Base-by-base conservation (phyloP, 23 tunicate genomes). In the Halocynthia aurantium region DNA sequence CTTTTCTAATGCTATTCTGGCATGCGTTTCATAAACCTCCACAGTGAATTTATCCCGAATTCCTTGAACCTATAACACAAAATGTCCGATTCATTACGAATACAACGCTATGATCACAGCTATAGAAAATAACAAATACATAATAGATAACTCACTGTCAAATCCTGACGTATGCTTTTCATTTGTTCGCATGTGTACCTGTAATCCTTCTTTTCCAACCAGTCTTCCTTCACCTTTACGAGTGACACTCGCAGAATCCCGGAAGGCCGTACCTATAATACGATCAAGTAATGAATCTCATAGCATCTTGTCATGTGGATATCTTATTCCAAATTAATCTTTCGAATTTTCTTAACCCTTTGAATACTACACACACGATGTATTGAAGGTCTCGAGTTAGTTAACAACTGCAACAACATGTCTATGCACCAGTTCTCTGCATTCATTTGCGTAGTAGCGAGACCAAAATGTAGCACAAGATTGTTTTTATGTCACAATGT, bases 11-110 rank as follows among this genome's bases (percentile, higher is more conserved):
- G 99, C 99, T 51, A 96, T 96, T 53, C 99, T 65, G 8, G 96
- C 99, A 76, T 96, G 99, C 8, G 99, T 96, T 61, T 96, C 99
- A 63, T 96, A 96, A 22, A 96, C 99, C 74, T 90, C 83, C 6
- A 96, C 99, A 4, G 96, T 90, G 83, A 96, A 96, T 6, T 82
- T 83, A 76, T 90, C 95, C 63, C 99, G 68, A 18, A 96, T 82
- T 61, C 96, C 92, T 79, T 96, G 99, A 10, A 96, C 88, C 98
- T 92, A 52, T 21, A 11, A 83, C 13, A 50, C 12, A 20, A 10
- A 31, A 72, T 5, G 18, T 12, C 72, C 5, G 19, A 11, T 19
- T 12, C 72, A 67, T 11, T 12, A 19, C 50, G 12, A 13, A 12
- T 19, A 12, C 21, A 31, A 67, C n/a, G 31, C 17, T 1, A 58